A percentile compares a stretch with the other conserved stretches of the same genome.
These are phyloP conservation scores for Macrotrachela quadricornifera DNA, from an alignment of 1,140 invertebrate genomes.

Conservation along the genomic window DNA sequence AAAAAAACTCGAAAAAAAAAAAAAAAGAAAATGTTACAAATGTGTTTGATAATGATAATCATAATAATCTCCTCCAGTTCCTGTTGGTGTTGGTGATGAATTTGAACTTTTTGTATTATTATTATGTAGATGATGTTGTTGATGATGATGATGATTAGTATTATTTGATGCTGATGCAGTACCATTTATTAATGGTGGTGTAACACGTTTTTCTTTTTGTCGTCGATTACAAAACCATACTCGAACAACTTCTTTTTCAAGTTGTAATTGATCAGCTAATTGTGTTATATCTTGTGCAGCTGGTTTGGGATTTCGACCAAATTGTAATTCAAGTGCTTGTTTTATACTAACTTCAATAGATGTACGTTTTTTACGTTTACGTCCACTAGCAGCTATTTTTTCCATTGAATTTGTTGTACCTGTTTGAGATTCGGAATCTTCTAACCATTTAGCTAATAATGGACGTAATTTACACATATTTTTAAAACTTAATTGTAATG, in stretches of 20 bases:
- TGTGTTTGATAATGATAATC: too few species aligned
- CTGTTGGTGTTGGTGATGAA: too few species aligned
- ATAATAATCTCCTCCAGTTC: too few species aligned
- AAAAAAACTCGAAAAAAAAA: too few species aligned
- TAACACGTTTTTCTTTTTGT: conserved; percentile 98
- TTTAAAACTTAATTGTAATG: conserved; percentile 92
- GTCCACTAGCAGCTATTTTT: conserved; percentile 85
- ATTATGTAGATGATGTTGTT: too few species aligned
- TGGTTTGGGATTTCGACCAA: conserved; percentile 95
- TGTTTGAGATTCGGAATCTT: conserved; percentile 91
- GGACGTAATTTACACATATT: conserved; percentile 99
- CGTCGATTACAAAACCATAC: conserved; percentile 88
- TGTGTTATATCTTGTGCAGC: conserved; percentile 87
- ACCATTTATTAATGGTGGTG: conserved; percentile 41
- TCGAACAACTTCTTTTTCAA: conserved; percentile 87
- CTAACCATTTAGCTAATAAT: conserved; percentile 90
- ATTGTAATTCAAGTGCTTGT: conserved; percentile 86
- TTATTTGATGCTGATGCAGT: too few species aligned
- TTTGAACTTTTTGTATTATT: too few species aligned
- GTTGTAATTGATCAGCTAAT: conserved; percentile 74
- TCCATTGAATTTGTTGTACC: conserved; percentile 90
- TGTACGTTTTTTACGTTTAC: conserved; percentile 95
- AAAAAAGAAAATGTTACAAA: too few species aligned
- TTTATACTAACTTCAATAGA: conserved; percentile 97
- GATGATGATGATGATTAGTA: too few species aligned